phyloP scores from a whole-genome alignment of 2,888 invertebrate species.

The Epinotia bilunana region DNA sequence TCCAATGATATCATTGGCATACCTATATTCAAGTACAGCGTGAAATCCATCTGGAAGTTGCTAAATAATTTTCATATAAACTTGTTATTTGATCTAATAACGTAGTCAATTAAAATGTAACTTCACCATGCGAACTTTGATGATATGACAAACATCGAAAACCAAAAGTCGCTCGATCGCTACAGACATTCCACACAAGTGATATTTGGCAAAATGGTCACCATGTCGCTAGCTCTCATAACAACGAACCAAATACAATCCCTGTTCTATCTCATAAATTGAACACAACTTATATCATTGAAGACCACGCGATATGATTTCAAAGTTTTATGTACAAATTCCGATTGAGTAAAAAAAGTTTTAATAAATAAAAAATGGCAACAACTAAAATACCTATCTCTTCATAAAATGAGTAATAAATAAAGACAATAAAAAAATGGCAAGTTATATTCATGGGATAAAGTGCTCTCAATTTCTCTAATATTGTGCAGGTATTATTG shows the following conservation, averaged over 20 bases:
- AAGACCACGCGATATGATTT: no score
- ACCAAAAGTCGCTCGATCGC: no score
- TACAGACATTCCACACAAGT: no score
- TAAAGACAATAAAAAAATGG: constrained; percentile 41
- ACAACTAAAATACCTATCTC: background rate
- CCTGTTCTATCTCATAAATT: no score
- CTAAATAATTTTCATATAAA: background rate
- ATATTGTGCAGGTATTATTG: constrained; percentile 80
- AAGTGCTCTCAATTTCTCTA: constrained; percentile 78
- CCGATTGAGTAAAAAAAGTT: no score
- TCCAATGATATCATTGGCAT: constrained; percentile 63
- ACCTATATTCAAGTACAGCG: constrained; percentile 2
- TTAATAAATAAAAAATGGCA: background rate
- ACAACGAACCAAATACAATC: no score
- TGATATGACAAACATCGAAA: no score
- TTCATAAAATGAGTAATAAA: background rate
- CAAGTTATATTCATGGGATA: constrained; percentile 66
- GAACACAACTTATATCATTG: no score
- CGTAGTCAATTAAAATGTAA: background rate
- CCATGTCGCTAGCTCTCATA: no score
- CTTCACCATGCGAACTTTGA: background rate
- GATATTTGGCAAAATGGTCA: no score
- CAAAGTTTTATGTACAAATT: no score
- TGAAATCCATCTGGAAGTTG: background rate
- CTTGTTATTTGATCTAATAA: background rate